phyloP scores from a whole-genome alignment of 2,888 invertebrate species.

The Stictocephala bisonia region DNA sequence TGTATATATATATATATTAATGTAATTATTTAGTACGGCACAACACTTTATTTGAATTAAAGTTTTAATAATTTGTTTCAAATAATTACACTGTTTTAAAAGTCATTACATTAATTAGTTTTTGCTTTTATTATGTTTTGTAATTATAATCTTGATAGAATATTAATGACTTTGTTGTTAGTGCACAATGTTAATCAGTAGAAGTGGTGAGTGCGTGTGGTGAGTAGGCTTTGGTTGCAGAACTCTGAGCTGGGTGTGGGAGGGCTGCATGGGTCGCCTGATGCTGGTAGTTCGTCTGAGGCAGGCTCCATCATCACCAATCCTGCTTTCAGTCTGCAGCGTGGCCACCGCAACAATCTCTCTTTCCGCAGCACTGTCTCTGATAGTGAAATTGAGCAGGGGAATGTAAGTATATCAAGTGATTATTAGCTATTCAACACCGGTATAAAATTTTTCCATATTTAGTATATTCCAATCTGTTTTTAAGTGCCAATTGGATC shows the following conservation, averaged over 20 bases:
- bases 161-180: not conserved
- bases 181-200: not conserved
- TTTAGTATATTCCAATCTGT: no score
- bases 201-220: slow-evolving; percentile 8
- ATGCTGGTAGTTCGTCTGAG: slow-evolving; percentile 66
- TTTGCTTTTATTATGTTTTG: not conserved
- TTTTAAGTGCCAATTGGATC: no score
- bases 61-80: no score
- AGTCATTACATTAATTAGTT: no score
- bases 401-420: slow-evolving; percentile 85
- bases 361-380: slow-evolving; percentile 91
- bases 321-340: slow-evolving; percentile 78
- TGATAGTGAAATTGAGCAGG: slow-evolving; percentile 92
- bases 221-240: slow-evolving; percentile 44
- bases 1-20: no score
- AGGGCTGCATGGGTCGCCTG: slow-evolving; percentile 74
- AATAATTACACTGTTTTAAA: no score
- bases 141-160: slow-evolving; percentile 16
- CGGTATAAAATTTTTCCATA: no score
- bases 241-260: slow-evolving; percentile 66
- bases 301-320: slow-evolving; percentile 86
- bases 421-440: no score
- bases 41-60: no score
- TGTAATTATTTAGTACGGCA: no score
- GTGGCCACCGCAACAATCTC: slow-evolving; percentile 77